Evolutionary conservation across 2,113 vertebrate species (phyloP).

Genomic region (Crotalus tigris): DNA sequence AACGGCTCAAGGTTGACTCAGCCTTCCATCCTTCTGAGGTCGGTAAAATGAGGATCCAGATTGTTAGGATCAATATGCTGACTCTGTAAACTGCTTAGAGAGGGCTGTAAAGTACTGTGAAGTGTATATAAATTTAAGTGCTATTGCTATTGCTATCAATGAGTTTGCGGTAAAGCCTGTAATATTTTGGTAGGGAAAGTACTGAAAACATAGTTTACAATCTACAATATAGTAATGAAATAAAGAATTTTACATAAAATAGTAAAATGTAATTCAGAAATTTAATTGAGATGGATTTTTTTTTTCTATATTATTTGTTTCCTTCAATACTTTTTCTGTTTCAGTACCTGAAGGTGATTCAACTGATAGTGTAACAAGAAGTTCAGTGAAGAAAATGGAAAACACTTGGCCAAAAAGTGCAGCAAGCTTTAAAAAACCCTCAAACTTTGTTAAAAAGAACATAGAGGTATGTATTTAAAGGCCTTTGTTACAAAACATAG

Average conservation of each 20-base stretch:
- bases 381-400: slow-evolving; percentile 54
- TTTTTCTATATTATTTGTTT: slow-evolving; percentile 4
- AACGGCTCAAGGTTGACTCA: too few species aligned
- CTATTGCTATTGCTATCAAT: neutral
- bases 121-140: too few species aligned
- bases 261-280: neutral
- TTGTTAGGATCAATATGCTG: too few species aligned
- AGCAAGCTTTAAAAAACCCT: slow-evolving; percentile 64
- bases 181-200: neutral
- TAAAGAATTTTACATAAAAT: neutral
- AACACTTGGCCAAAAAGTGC: slow-evolving; percentile 40
- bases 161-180: neutral
- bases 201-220: slow-evolving; percentile 23
- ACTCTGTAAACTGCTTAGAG: too few species aligned
- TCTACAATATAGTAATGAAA: neutral
- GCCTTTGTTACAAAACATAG: neutral
- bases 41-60: too few species aligned
- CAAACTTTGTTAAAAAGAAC: slow-evolving; percentile 87
- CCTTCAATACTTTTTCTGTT: slow-evolving; percentile 20
- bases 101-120: too few species aligned
- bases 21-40: too few species aligned
- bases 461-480: slow-evolving; percentile 81
- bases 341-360: slow-evolving; percentile 56
- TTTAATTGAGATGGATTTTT: slow-evolving; percentile 1
- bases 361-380: slow-evolving; percentile 55